These are phyloP conservation scores for Aplidium turbinatum DNA, from an alignment of 23 tunicate species.

Conservation along the genomic window DNA sequence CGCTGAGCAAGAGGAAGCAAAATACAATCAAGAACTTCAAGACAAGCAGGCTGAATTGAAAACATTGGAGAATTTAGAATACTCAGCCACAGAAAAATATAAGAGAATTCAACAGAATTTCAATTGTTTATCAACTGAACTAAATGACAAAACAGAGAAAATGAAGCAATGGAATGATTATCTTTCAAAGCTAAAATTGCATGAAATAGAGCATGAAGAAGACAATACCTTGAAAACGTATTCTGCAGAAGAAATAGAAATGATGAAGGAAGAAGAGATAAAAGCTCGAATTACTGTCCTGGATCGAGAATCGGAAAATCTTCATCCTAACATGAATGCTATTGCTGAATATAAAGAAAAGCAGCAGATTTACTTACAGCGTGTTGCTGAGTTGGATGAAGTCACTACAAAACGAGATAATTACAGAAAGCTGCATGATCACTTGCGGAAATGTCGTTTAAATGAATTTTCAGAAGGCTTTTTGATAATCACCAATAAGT, in stretches of 20 bases:
- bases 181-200: conserved; percentile 52
- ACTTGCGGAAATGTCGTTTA: conserved; percentile 66
- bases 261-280: conserved; percentile 29
- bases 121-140: conserved; percentile 12
- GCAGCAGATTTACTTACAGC: conserved; percentile 64
- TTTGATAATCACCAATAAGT: conserved; percentile 77
- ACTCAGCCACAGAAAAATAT: conserved; percentile 12
- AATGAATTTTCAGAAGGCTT: conserved; percentile 88
- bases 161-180: conserved; percentile 30
- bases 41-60: conserved; percentile 44
- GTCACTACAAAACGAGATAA: conserved; percentile 72
- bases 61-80: conserved; percentile 19
- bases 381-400: conserved; percentile 79
- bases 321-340: conserved; percentile 77
- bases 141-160: conserved; percentile 15
- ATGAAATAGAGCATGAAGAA: conserved; percentile 68
- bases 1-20: conserved; percentile 32
- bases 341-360: conserved; percentile 79
- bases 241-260: conserved; percentile 64
- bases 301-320: conserved; percentile 41
- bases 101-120: conserved; percentile 12
- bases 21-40: conserved; percentile 22
- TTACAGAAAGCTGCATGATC: conserved; percentile 57
- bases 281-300: conserved; percentile 37
- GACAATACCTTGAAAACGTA: conserved; percentile 26